Percentiles rank a stretch among this genome's conserved stretches.
phyloP scores from a whole-genome alignment of 2,113 vertebrate species.

The Phalacrocorax aristotelis region DNA sequence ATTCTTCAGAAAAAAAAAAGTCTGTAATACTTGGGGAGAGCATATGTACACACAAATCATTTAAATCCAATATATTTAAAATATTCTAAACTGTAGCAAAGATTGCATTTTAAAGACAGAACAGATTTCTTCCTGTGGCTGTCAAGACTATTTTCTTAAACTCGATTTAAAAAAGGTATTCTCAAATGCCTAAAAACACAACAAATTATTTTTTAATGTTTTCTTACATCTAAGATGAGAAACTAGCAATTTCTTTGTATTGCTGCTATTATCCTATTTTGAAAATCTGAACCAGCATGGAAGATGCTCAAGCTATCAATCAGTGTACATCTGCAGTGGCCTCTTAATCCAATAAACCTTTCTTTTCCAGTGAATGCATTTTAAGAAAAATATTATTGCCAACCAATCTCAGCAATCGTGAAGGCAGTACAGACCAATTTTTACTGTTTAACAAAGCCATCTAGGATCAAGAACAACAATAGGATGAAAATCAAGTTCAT shows the following conservation, averaged over 20 bases:
- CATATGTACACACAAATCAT: background rate
- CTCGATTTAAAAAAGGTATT: background rate
- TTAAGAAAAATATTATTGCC: background rate
- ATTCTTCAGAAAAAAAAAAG: background rate
- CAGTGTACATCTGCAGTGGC: background rate
- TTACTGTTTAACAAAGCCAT: background rate
- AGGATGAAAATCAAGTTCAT: background rate
- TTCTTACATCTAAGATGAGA: background rate
- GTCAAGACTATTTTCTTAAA: background rate
- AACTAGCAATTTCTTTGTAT: background rate
- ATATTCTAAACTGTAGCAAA: background rate
- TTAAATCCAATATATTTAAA: background rate
- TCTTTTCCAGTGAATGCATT: background rate
- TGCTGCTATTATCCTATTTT: background rate
- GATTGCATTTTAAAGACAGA: background rate
- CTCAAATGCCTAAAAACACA: background rate
- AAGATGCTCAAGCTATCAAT: background rate
- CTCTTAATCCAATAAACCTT: background rate
- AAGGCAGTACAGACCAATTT: background rate
- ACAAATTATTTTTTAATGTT: background rate
- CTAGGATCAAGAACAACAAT: background rate
- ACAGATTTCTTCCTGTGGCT: background rate
- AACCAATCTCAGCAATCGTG: background rate
- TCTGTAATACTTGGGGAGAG: background rate
- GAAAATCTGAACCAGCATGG: background rate